Conservation (phyloP, 2,797 vertebrate genomes). For the Pseudochirops cupreus region DNA sequence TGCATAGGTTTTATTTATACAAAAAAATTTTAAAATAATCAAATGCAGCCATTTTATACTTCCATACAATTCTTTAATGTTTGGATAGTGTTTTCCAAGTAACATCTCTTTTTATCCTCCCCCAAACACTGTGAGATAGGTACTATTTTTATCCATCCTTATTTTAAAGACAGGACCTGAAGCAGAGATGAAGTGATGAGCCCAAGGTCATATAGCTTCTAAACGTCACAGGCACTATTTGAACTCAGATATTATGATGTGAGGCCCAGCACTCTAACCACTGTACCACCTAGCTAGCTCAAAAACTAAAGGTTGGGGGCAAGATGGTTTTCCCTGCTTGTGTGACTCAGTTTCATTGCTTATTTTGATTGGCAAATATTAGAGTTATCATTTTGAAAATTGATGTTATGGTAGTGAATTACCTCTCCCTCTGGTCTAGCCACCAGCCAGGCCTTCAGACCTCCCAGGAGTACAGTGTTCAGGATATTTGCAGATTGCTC, state of each 20-base stretch:
- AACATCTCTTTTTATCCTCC: not conserved
- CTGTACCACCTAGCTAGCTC: not conserved
- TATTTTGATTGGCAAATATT: not conserved
- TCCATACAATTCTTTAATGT: not conserved
- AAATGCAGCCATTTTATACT: not conserved
- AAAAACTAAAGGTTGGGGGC: not conserved
- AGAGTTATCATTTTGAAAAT: not conserved
- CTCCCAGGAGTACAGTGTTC: not conserved
- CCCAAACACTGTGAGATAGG: not conserved
- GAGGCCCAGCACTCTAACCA: not conserved
- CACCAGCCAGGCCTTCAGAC: not conserved
- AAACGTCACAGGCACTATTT: not conserved
- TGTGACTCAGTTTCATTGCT: not conserved
- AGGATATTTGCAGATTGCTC: not conserved
- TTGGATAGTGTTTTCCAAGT: not conserved
- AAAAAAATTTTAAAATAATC: not conserved
- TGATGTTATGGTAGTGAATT: not conserved
- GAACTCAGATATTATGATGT: not conserved
- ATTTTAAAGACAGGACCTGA: not conserved
- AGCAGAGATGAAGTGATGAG: not conserved
- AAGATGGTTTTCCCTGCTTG: not conserved
- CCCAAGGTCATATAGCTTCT: not conserved
- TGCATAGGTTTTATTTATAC: too few relatives aligned
- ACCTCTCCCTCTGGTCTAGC: not conserved
- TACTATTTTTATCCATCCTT: not conserved